Percentiles rank a stretch among this genome's conserved stretches.
Conservation (phyloP, 2,797 vertebrate genomes). For the Pogoniulus pusillus region DNA sequence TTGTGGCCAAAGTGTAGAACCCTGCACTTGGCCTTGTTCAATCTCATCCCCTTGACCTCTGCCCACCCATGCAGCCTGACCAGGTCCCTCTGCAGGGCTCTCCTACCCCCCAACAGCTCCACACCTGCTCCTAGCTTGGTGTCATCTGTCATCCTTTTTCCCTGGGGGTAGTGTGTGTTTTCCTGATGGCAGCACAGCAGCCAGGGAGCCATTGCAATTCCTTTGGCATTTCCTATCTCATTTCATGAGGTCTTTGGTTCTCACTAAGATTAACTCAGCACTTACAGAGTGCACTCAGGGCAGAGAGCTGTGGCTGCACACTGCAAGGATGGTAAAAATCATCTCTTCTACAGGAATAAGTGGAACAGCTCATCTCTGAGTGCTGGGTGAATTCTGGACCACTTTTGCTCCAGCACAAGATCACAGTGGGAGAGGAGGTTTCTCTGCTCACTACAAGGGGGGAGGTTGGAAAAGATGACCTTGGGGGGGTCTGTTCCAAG, state of each 20-base stretch:
- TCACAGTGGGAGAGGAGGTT: background rate
- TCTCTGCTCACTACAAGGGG: no score
- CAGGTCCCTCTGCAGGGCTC: no score
- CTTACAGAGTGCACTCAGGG: rapidly evolving
- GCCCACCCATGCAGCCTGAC: no score
- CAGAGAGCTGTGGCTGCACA: background rate
- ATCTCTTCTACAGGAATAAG: background rate
- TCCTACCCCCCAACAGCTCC: no score
- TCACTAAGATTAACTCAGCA: rapidly evolving
- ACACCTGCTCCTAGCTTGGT: no score
- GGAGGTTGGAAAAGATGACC: no score
- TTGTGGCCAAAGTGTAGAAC: no score
- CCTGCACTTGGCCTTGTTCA: no score
- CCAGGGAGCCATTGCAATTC: background rate
- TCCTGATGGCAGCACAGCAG: background rate
- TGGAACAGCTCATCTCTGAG: background rate
- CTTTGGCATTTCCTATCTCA: background rate
- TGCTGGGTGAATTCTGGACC: background rate
- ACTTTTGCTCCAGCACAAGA: background rate
- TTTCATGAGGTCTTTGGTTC: background rate
- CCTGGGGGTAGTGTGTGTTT: background rate
- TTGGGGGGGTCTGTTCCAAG: no score
- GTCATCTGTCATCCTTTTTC: background rate
- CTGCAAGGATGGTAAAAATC: background rate
- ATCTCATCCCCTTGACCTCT: no score